Evolutionary conservation across 2,888 invertebrate genomes (phyloP).

Genomic region (Habrosyne pyritoides): DNA sequence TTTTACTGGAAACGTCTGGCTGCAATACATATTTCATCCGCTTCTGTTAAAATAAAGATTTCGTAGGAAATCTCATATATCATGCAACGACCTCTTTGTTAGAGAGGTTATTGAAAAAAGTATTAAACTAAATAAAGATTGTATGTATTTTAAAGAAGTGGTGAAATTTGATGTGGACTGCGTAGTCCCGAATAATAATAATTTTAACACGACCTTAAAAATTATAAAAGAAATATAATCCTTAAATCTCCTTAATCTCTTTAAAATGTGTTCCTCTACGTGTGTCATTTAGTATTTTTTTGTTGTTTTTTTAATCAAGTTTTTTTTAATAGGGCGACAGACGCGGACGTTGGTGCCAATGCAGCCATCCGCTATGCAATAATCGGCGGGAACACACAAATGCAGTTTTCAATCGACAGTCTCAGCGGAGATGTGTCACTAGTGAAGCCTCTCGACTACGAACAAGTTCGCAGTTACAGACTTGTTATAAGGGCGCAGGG

Average conservation of each 20-base stretch:
- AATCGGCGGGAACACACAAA: conserved; percentile 96
- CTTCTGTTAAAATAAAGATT: neutral
- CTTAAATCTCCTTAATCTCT: too few species aligned
- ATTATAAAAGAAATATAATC: too few species aligned
- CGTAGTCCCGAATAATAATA: too few species aligned
- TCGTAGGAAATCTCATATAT: conserved; percentile 6
- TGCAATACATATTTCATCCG: conserved; percentile 37
- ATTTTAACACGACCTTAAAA: too few species aligned
- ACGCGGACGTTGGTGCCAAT: conserved; percentile 96
- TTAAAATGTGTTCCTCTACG: too few species aligned
- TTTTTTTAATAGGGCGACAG: conserved; percentile 87
- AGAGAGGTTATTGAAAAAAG: too few species aligned
- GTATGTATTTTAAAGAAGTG: too few species aligned
- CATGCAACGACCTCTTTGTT: conserved; percentile 14
- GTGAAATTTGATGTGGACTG: too few species aligned
- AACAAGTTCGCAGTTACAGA: conserved; percentile 92
- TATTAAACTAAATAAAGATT: too few species aligned
- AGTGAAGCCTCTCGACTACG: conserved; percentile 95
- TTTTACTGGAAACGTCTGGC: conserved; percentile 33
- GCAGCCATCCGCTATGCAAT: conserved; percentile 97
- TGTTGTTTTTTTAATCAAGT: conserved; percentile 11
- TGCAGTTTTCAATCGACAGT: conserved; percentile 97
- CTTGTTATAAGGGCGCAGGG: conserved; percentile 96
- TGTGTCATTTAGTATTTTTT: neutral
- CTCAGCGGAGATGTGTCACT: conserved; percentile 95